Evolutionary conservation across 2,888 invertebrate species (phyloP).

Genomic region (Stenolophus ochropezus): DNA sequence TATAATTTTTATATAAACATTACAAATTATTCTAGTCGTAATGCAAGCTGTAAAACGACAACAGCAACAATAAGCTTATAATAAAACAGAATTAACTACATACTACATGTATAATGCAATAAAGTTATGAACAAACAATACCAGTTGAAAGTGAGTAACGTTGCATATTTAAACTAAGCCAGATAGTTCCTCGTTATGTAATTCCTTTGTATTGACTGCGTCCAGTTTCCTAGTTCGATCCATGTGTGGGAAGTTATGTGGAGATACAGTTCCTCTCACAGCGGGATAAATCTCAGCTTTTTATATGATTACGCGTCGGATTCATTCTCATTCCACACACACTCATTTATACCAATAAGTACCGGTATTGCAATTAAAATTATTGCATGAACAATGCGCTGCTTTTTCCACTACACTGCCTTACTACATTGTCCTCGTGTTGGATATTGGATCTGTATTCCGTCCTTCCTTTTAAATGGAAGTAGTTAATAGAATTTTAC

Average conservation of each 20-base stretch:
- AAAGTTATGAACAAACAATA: not conserved
- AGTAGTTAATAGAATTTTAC: not conserved
- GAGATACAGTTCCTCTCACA: constrained; percentile 51
- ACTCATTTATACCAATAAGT: not conserved
- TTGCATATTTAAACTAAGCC: not conserved
- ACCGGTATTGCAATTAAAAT: constrained; percentile 16
- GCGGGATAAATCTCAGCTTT: constrained; percentile 46
- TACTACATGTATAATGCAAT: not conserved
- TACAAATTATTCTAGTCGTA: not conserved
- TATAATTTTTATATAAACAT: no score
- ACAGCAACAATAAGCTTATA: not conserved
- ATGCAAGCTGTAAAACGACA: not conserved
- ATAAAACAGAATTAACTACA: not conserved
- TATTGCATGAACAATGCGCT: not conserved
- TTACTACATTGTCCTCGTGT: not conserved
- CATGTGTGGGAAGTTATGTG: constrained; percentile 55
- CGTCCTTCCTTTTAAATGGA: not conserved
- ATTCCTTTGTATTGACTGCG: not conserved
- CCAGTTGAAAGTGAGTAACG: not conserved
- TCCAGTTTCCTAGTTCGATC: constrained; percentile 45
- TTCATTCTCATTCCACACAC: constrained; percentile 24
- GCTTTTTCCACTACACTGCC: not conserved
- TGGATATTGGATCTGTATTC: not conserved
- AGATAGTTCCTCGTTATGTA: not conserved
- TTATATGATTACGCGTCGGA: constrained; percentile 31